phyloP scores from a whole-genome alignment of 2,113 vertebrate species.

The Columba livia region DNA sequence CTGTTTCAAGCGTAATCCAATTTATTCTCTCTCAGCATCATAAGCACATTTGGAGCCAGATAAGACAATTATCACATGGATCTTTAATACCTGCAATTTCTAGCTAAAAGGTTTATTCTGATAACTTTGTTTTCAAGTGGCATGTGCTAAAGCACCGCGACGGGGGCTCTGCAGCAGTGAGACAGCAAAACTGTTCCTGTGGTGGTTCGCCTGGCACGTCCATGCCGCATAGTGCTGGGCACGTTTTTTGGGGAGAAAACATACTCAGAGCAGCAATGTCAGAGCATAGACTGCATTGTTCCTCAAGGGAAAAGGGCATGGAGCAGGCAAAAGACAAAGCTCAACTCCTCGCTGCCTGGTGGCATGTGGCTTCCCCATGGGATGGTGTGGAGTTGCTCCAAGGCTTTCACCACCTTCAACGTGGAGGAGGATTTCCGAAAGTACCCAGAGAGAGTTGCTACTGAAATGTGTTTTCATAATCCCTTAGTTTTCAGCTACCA shows the following conservation, averaged over 20 bases:
- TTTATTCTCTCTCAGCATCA: slow-evolving; percentile 43
- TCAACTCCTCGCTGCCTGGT: rapidly evolving
- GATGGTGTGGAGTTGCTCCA: rapidly evolving
- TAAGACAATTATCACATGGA: slow-evolving; percentile 62
- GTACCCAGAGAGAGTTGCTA: not conserved
- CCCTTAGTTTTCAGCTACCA: not conserved
- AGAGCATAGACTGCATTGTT: not conserved
- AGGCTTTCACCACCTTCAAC: rapidly evolving
- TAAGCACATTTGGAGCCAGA: slow-evolving; percentile 55
- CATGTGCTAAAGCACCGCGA: not conserved
- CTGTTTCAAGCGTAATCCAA: slow-evolving; percentile 37
- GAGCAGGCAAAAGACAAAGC: not conserved
- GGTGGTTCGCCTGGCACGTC: rapidly evolving
- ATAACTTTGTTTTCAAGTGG: slow-evolving; percentile 27
- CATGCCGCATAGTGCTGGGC: rapidly evolving
- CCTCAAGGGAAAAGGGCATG: rapidly evolving
- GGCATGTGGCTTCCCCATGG: not conserved
- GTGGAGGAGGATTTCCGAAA: not conserved
- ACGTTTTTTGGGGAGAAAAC: not conserved
- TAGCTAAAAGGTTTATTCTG: slow-evolving; percentile 36
- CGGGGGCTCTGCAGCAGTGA: not conserved
- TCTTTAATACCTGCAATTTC: slow-evolving; percentile 64
- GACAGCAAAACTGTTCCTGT: not conserved
- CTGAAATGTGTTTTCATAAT: not conserved
- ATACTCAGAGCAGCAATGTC: rapidly evolving